Evolutionary conservation across 2,113 vertebrate species (phyloP).

Genomic region (Ameiurus melas): DNA sequence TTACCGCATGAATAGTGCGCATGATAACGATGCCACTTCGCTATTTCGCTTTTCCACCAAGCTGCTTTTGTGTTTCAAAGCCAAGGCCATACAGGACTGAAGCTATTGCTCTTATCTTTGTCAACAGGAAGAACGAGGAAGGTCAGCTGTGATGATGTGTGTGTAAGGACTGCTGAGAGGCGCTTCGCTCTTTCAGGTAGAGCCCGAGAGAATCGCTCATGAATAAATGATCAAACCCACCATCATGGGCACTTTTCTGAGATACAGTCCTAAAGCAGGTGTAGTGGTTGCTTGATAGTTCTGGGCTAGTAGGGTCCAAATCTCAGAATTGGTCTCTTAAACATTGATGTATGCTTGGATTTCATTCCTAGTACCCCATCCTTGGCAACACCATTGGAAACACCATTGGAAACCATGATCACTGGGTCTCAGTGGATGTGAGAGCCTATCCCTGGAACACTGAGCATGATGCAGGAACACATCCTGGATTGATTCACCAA

Average conservation of each 20-base stretch:
- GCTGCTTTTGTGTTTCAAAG: not conserved
- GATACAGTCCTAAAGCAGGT: not conserved
- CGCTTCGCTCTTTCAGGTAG: not conserved
- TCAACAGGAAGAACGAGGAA: conserved; percentile 27
- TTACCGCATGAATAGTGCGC: conserved; percentile 4
- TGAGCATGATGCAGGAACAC: not conserved
- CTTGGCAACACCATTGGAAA: not conserved
- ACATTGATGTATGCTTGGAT: not conserved
- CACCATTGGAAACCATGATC: not conserved
- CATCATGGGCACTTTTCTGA: not conserved
- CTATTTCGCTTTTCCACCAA: not conserved
- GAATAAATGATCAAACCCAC: not conserved
- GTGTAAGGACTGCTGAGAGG: not conserved
- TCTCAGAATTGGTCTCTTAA: not conserved
- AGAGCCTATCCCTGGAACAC: not conserved
- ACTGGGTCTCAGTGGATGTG: not conserved
- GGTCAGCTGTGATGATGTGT: conserved; percentile 8
- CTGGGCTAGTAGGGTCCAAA: not conserved
- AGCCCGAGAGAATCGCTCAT: not conserved
- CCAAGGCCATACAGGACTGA: not conserved
- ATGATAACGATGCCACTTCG: not conserved
- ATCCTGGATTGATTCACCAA: not conserved
- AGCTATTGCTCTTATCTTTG: conserved; percentile 2
- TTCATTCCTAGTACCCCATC: not conserved
- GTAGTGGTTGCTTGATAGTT: no score